phyloP scores from a whole-genome alignment of 2,113 vertebrate genomes.

The Addax nasomaculatus region DNA sequence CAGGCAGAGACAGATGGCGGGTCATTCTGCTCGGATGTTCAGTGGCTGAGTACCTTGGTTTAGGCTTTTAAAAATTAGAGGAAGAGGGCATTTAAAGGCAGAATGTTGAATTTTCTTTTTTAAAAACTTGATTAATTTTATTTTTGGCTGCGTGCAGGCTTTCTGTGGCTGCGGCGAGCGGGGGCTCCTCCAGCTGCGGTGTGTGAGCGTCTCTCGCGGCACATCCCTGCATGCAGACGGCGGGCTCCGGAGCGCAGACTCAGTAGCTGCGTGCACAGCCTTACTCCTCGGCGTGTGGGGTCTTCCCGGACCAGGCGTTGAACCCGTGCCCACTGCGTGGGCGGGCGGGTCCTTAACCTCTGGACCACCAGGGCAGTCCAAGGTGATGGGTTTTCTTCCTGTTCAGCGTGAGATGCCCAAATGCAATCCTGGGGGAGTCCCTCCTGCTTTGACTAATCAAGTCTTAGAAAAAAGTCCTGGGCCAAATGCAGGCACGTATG shows the following conservation, averaged over 20 bases:
- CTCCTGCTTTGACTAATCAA: background rate
- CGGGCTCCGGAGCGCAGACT: rapidly evolving
- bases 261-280: background rate
- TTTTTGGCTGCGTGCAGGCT: background rate
- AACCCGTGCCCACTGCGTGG: background rate
- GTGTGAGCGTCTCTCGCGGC: background rate
- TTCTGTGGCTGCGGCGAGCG: background rate
- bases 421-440: background rate
- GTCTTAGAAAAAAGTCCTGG: background rate
- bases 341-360: background rate
- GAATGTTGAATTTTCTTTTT: background rate
- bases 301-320: background rate
- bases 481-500: background rate
- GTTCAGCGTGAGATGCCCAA: background rate
- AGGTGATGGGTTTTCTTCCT: background rate
- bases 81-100: background rate
- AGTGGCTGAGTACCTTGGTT: background rate
- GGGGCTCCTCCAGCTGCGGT: background rate
- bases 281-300: background rate
- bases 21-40: background rate
- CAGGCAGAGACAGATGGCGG: background rate
- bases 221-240: rapidly evolving
- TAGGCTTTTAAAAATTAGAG: background rate
- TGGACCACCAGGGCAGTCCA: background rate
- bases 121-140: background rate